Conservation (phyloP, 1,140 invertebrate species). For the Drosophila santomea region DNA sequence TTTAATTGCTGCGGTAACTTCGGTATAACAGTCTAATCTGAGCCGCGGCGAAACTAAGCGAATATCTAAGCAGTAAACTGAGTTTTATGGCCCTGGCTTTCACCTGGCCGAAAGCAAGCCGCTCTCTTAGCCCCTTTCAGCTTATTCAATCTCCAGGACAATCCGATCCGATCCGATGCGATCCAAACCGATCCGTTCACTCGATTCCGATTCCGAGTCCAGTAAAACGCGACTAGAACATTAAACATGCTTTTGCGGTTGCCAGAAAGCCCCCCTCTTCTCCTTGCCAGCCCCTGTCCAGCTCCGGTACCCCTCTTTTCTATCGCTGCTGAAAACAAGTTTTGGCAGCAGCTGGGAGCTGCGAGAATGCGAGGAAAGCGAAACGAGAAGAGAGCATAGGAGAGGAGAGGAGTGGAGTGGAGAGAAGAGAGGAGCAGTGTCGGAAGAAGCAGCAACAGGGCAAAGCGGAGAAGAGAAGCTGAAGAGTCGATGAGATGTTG, state of each 20-base stretch:
- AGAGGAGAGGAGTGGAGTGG: too few species aligned
- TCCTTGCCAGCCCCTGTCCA: background rate
- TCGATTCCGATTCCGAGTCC: background rate
- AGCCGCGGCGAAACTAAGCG: background rate
- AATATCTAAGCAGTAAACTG: background rate
- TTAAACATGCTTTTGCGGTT: slow-evolving; percentile 58
- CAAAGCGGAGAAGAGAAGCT: slow-evolving; percentile 15
- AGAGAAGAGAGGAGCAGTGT: background rate
- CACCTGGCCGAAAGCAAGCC: slow-evolving; percentile 10
- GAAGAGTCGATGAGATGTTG: slow-evolving; percentile 37
- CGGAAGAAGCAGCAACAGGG: background rate
- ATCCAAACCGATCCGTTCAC: slow-evolving; percentile 8
- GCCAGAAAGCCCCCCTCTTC: slow-evolving; percentile 9
- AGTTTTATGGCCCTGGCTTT: slow-evolving; percentile 30
- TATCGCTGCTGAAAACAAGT: slow-evolving; percentile 41
- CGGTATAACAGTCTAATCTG: too few species aligned
- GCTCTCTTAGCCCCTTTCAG: slow-evolving; percentile 1
- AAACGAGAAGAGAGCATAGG: slow-evolving; percentile 13
- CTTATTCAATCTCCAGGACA: slow-evolving; percentile 26
- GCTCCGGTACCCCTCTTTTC: background rate
- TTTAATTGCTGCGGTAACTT: background rate
- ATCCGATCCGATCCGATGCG: background rate
- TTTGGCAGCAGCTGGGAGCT: slow-evolving; percentile 60
- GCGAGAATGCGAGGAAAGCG: slow-evolving; percentile 50
- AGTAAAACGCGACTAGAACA: slow-evolving; percentile 38